Percentiles rank a stretch among this genome's conserved stretches.
phyloP scores from a whole-genome alignment of 2,797 vertebrate species.

The Acomys russatus region DNA sequence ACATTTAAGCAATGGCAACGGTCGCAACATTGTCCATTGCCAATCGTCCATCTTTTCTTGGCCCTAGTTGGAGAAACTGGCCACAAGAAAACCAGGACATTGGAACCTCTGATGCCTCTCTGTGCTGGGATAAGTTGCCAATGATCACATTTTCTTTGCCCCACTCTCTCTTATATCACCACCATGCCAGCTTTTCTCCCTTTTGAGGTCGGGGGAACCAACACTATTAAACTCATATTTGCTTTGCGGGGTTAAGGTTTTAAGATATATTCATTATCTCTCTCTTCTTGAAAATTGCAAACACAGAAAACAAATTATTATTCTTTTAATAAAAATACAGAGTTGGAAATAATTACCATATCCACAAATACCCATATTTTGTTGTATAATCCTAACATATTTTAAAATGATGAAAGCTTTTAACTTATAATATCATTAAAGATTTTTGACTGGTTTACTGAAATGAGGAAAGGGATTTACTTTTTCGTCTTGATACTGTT shows the following conservation, averaged over 20 bases:
- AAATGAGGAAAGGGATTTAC: not conserved
- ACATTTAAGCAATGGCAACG: not conserved
- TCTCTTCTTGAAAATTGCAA: slow-evolving; percentile 16
- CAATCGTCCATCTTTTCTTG: not conserved
- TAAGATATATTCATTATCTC: not conserved
- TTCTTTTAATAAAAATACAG: slow-evolving; percentile 50
- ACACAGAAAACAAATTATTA: slow-evolving; percentile 1
- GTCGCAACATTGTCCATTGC: not conserved
- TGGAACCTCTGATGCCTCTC: not conserved
- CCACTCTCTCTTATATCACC: not conserved
- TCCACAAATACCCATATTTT: not conserved
- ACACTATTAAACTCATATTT: not conserved
- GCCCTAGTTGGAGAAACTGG: not conserved
- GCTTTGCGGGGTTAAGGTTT: not conserved
- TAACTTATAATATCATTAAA: slow-evolving; percentile 31
- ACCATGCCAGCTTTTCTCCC: not conserved
- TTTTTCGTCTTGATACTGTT: slow-evolving; percentile 45
- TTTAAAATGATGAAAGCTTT: not conserved
- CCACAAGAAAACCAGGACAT: not conserved
- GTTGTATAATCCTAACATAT: not conserved
- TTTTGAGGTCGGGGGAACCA: not conserved
- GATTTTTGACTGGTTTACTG: not conserved
- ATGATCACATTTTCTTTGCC: not conserved
- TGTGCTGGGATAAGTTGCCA: not conserved
- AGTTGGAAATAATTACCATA: slow-evolving; percentile 51